Conservation (phyloP, 2,113 vertebrate genomes). For the Chinchilla lanigera region DNA sequence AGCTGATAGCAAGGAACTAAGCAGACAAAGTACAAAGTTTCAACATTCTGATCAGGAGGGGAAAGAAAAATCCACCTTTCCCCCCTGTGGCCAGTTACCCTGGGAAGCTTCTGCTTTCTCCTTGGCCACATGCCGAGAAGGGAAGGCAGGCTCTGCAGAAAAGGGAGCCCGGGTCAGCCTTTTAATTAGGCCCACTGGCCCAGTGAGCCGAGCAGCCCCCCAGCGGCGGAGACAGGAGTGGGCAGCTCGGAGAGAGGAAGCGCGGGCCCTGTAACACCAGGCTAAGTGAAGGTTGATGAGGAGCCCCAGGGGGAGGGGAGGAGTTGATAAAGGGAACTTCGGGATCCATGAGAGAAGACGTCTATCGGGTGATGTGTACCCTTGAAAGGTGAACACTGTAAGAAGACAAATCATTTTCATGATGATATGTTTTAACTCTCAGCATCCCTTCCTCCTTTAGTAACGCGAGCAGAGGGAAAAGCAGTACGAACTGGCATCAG, state of each 20-base stretch:
- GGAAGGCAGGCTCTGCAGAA: not conserved
- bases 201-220: not conserved
- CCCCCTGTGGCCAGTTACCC: constrained; percentile 64
- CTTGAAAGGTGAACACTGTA: not conserved
- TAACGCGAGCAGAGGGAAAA: not conserved
- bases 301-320: constrained; percentile 35
- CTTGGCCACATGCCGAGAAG: constrained; percentile 49
- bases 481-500: not conserved
- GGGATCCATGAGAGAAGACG: not conserved
- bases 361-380: fast-evolving
- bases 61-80: constrained; percentile 43
- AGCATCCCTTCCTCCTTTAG: not conserved
- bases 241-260: constrained; percentile 47
- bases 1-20: constrained; percentile 38
- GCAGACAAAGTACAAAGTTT: constrained; percentile 60
- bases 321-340: not conserved
- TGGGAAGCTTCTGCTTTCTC: constrained; percentile 58
- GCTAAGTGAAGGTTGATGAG: constrained; percentile 2
- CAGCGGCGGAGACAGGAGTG: not conserved
- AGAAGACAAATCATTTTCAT: not conserved
- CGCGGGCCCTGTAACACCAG: not conserved
- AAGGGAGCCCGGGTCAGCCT: constrained; percentile 32
- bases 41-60: constrained; percentile 46
- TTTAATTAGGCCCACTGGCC: constrained; percentile 62
- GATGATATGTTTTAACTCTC: not conserved